Base-by-base conservation (phyloP, 2,797 vertebrate species). In the Chaenodraco wilsoni region DNA sequence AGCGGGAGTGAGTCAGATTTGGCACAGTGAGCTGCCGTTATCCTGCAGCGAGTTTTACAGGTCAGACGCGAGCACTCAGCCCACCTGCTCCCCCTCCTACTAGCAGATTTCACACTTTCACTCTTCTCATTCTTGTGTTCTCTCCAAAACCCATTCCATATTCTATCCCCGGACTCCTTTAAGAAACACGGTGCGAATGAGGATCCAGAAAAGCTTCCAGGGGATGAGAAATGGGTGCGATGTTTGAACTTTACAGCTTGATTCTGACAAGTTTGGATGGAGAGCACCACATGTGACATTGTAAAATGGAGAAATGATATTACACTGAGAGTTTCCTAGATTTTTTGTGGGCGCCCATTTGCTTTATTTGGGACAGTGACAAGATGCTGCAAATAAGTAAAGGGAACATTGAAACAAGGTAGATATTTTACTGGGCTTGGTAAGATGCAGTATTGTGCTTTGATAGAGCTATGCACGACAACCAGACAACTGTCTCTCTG, bases 51-150 rank as follows among this genome's bases (percentile, higher is more conserved):
- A 76, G 69, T 69, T 87, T 83, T 81, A 78, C 75, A 52, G 70
- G 70, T 81, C 72, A 59, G 61, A 77, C 17, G n/a, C n/a, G 46
- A 65, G 27, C 7, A 8, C 77, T 79, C 59, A 9, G 44, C 66
- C 79, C 82, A 87, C 82, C 82, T 85, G 82, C 71, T 58, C 77
- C 75, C 71, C 70, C 45, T 78, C 61, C 69, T 65, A 40, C 62
- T 64, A 49, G 40, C 71, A 64, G 51, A 79, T 85, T 83, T 77
- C 51, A 79, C 77, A 83, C 84, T 69, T 84, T 73, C 67, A 52
- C 44, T 45, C 41, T 19, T 49, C 27, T 76, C 57, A 61, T 81
- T 84, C 62, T 79, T 86, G 72, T 61, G 52, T 79, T 73, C 73
- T 54, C 21, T 84, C 78, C 78, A 87, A 37, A 85, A 79, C 49